phyloP scores from a whole-genome alignment of 2,113 vertebrate species.

The Lipotes vexillifer region DNA sequence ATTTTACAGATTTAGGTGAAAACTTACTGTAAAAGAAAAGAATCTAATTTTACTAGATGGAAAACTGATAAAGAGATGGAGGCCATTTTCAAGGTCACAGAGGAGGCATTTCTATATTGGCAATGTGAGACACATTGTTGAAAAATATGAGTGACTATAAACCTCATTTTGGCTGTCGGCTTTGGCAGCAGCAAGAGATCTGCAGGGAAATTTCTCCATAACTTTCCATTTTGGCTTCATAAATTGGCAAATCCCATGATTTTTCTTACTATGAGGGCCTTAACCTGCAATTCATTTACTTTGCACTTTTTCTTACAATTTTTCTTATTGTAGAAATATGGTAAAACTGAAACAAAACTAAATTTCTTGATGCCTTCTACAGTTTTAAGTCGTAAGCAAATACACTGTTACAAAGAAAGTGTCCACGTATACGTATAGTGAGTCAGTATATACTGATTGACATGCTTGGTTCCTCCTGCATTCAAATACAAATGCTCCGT shows the following conservation, averaged over 20 bases:
- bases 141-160: constrained; percentile 64
- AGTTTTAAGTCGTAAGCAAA: background rate
- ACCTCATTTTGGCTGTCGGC: constrained; percentile 64
- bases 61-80: constrained; percentile 25
- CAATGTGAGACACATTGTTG: constrained; percentile 49
- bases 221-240: constrained; percentile 70
- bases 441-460: background rate
- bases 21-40: constrained; percentile 31
- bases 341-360: constrained; percentile 32
- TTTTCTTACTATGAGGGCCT: constrained; percentile 32
- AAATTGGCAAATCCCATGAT: constrained; percentile 60
- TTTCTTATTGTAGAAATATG: constrained; percentile 19
- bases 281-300: constrained; percentile 54
- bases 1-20: constrained; percentile 16
- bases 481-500: background rate
- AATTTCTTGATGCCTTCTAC: background rate
- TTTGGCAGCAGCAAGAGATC: constrained; percentile 62
- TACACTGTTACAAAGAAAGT: background rate
- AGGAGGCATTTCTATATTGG: constrained; percentile 16
- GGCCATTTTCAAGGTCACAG: constrained; percentile 52
- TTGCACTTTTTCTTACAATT: constrained; percentile 28
- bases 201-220: constrained; percentile 61
- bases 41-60: constrained; percentile 48
- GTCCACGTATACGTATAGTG: background rate
- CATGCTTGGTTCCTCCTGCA: background rate